A percentile compares a stretch with the other conserved stretches of the same genome.
Evolutionary conservation across 2,113 vertebrate species (phyloP).

Genomic region (Pampusana beccarii): DNA sequence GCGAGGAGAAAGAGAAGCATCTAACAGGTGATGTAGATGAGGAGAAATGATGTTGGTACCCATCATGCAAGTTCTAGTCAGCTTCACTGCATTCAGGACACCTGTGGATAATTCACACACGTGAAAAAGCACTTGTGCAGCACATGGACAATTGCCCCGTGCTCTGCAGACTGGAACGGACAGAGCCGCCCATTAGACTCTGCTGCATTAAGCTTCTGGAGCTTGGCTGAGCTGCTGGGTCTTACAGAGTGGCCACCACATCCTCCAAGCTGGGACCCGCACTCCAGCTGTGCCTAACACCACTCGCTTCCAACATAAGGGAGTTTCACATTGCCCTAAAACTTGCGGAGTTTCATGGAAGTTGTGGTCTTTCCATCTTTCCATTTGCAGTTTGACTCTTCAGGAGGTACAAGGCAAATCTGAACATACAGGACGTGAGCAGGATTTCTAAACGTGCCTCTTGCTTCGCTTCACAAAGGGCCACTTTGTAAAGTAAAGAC

Average conservation of each 20-base stretch:
- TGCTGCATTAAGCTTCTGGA: neutral
- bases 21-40: neutral
- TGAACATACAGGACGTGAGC: neutral
- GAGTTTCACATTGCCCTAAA: neutral
- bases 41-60: neutral
- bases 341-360: neutral
- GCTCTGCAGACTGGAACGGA: neutral
- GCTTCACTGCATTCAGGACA: neutral
- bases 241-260: neutral
- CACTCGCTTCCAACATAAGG: neutral
- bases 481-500: neutral
- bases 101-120: neutral
- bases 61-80: neutral
- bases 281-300: neutral
- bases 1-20: neutral
- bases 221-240: neutral
- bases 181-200: neutral
- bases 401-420: neutral
- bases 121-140: neutral
- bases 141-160: rapidly evolving
- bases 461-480: neutral
- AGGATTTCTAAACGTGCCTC: neutral
- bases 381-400: neutral
- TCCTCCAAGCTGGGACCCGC: neutral
- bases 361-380: neutral